A percentile compares a stretch with the other conserved stretches of the same genome.
Evolutionary conservation across 1,140 invertebrate genomes (phyloP).

Genomic region (Nebria ingens): DNA sequence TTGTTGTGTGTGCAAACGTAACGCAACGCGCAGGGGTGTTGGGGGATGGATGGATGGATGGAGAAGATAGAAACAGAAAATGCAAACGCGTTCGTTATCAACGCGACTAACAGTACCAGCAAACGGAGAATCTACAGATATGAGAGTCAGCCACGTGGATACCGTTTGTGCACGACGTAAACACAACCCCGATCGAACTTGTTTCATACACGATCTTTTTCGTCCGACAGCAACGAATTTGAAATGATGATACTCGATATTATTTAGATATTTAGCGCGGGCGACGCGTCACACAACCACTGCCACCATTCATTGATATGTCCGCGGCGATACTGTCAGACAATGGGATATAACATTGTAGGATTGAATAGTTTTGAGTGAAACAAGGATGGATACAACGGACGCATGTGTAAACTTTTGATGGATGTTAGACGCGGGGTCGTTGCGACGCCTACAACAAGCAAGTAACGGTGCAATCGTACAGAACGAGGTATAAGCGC

Average conservation of each 20-base stretch:
- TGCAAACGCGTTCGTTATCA: constrained; percentile 22
- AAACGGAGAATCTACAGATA: neutral
- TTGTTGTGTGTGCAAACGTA: constrained; percentile 23
- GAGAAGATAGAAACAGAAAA: constrained; percentile 31
- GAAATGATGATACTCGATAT: no score
- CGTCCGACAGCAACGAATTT: no score
- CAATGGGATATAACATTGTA: constrained; percentile 2
- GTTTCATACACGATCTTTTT: no score
- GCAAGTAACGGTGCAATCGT: constrained; percentile 6
- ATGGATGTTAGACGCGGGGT: constrained; percentile 7
- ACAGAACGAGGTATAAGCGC: constrained; percentile 4
- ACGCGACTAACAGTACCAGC: neutral
- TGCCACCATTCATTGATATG: constrained; percentile 5
- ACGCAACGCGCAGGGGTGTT: neutral
- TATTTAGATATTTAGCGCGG: neutral
- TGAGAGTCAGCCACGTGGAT: neutral
- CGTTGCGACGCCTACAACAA: constrained; percentile 1
- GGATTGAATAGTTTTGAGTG: constrained; percentile 9
- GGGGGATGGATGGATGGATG: constrained; percentile 1
- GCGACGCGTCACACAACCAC: neutral
- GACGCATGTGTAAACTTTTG: constrained; percentile 9
- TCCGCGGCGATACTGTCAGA: constrained; percentile 7
- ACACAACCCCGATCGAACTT: no score
- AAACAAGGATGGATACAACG: constrained; percentile 6
- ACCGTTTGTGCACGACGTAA: neutral